phyloP scores from a whole-genome alignment of 2,113 vertebrate species.

The Microtus montanus region DNA sequence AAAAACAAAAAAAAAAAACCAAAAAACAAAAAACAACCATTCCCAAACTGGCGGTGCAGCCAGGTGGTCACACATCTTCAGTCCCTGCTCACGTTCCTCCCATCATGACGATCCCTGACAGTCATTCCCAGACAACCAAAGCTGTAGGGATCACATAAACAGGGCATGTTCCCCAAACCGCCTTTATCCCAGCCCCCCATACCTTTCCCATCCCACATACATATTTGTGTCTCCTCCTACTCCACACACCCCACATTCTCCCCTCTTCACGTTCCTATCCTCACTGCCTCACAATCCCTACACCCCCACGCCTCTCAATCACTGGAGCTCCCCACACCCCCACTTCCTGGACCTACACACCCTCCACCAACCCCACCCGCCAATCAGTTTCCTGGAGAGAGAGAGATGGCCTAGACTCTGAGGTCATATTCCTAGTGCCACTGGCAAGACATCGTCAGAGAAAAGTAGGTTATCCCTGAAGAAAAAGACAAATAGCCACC shows the following conservation, averaged over 20 bases:
- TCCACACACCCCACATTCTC: no score
- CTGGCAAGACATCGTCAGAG: conserved; percentile 1
- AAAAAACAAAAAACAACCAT: no score
- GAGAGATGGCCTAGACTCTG: not conserved
- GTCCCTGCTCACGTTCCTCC: not conserved
- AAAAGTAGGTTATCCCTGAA: not conserved
- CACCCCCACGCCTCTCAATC: not conserved
- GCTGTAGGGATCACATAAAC: not conserved
- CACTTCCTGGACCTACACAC: no score
- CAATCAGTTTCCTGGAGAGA: not conserved
- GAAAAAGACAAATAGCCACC: not conserved
- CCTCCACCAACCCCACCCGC: not conserved
- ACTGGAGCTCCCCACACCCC: not conserved
- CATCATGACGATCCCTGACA: not conserved
- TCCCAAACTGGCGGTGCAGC: not conserved
- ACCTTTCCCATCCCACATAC: not conserved
- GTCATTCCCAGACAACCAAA: not conserved
- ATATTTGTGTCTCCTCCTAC: not conserved
- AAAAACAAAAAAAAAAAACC: no score
- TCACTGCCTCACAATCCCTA: not conserved
- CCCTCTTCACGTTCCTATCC: no score
- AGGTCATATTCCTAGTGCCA: not conserved
- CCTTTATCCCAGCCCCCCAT: accelerated
- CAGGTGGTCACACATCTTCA: not conserved
- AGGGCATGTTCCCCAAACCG: not conserved